Percentiles rank a stretch among this genome's conserved stretches.
phyloP scores from a whole-genome alignment of 2,797 vertebrate species.

The Tachyglossus aculeatus region DNA sequence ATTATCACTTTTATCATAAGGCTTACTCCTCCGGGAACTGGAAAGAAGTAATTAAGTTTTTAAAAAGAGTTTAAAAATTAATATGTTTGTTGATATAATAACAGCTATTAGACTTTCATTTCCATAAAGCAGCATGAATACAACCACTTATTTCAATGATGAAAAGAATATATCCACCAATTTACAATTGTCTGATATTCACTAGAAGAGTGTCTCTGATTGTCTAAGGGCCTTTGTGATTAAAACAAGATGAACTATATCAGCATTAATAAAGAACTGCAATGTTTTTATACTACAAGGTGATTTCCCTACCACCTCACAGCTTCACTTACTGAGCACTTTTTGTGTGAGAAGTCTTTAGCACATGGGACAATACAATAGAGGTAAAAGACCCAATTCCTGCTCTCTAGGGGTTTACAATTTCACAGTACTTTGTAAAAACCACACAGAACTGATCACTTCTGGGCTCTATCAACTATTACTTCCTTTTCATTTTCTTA shows the following conservation, averaged over 20 bases:
- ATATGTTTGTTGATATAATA: conserved; percentile 6
- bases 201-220: background rate
- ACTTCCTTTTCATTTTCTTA: too few relatives aligned
- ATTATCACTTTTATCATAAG: background rate
- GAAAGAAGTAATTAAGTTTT: background rate
- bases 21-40: background rate
- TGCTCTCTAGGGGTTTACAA: too few relatives aligned
- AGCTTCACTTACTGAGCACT: too few relatives aligned
- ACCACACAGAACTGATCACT: too few relatives aligned
- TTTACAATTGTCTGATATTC: background rate
- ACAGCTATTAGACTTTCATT: conserved; percentile 2
- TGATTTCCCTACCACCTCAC: background rate
- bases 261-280: conserved; percentile 1
- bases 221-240: conserved; percentile 11
- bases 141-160: background rate
- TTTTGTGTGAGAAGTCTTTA: too few relatives aligned
- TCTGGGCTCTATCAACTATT: too few relatives aligned
- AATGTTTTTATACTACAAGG: background rate
- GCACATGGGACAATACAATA: too few relatives aligned
- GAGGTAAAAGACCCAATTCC: too few relatives aligned
- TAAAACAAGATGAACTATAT: background rate
- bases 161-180: conserved; percentile 20
- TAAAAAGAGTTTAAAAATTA: conserved; percentile 27
- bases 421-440: too few relatives aligned
- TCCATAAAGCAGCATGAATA: conserved; percentile 4